Conservation (phyloP, 2,113 vertebrate genomes). For the Onychostoma macrolepis region DNA sequence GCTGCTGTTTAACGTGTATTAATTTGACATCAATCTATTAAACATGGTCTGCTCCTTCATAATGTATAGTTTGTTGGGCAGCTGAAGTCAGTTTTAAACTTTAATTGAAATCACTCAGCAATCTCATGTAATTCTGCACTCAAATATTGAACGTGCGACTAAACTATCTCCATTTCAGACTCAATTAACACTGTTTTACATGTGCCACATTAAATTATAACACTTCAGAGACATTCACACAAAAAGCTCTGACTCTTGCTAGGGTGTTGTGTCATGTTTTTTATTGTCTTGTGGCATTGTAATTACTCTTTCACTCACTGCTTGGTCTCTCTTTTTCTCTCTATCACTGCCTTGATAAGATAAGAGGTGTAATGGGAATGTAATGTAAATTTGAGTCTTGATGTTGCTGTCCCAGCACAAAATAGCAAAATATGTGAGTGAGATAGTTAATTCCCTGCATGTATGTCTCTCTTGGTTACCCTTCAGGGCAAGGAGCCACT, state of each 20-base stretch:
- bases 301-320: slow-evolving; percentile 1
- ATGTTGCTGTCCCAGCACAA: not conserved
- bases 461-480: slow-evolving; percentile 19
- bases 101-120: not conserved
- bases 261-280: slow-evolving; percentile 28
- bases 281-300: slow-evolving; percentile 2
- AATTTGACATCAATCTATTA: not conserved
- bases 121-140: not conserved
- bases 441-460: not conserved
- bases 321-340: not conserved
- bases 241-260: not conserved
- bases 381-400: not conserved
- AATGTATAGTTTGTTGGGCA: not conserved
- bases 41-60: not conserved
- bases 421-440: not conserved
- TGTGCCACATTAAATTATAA: slow-evolving; percentile 26
- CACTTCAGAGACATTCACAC: slow-evolving; percentile 28
- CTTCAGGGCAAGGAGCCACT: slow-evolving; percentile 84
- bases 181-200: slow-evolving; percentile 36
- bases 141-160: not conserved
- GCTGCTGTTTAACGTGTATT: not conserved
- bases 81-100: not conserved
- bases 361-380: not conserved
- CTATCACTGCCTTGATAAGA: not conserved
- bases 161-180: slow-evolving; percentile 29